phyloP scores from a whole-genome alignment of 2,797 vertebrate genomes.

The Hephaestus fuliginosus region DNA sequence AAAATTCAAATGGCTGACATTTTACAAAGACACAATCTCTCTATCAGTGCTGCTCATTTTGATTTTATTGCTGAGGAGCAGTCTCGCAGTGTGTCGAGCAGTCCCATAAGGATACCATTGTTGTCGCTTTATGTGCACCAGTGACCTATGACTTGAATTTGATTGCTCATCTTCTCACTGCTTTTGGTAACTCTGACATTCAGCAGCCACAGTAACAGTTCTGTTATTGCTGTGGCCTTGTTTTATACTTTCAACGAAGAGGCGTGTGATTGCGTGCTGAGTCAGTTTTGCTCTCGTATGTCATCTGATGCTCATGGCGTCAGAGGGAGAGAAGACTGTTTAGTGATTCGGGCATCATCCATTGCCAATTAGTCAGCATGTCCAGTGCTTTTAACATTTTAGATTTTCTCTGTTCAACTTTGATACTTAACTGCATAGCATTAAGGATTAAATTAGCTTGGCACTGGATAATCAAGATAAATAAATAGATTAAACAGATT shows the following conservation, averaged over 20 bases:
- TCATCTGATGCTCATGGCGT: conserved; percentile 37
- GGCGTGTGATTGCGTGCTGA: conserved; percentile 42
- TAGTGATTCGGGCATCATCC: background rate
- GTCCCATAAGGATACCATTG: conserved; percentile 13
- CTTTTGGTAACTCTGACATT: conserved; percentile 12
- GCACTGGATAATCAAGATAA: background rate
- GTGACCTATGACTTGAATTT: conserved; percentile 23
- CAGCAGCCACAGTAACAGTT: conserved; percentile 29
- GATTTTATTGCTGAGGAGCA: conserved; percentile 13
- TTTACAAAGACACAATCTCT: conserved; percentile 3
- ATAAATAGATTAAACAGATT: conserved; percentile 3
- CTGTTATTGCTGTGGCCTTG: conserved; percentile 31
- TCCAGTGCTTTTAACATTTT: background rate
- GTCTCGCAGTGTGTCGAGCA: background rate
- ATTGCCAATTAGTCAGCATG: conserved; percentile 20
- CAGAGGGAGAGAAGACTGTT: conserved; percentile 10
- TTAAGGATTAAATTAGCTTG: conserved; percentile 28
- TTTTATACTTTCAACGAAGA: conserved; percentile 28
- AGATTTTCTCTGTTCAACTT: conserved; percentile 16
- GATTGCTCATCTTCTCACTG: conserved; percentile 27
- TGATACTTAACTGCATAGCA: background rate
- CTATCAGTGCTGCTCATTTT: conserved; percentile 21
- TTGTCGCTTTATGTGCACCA: conserved; percentile 6
- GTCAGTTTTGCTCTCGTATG: conserved; percentile 36
- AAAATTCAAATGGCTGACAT: background rate